These are phyloP conservation scores for Corythaeola cristata DNA, from an alignment of 2,113 vertebrate genomes.

Conservation along the genomic window DNA sequence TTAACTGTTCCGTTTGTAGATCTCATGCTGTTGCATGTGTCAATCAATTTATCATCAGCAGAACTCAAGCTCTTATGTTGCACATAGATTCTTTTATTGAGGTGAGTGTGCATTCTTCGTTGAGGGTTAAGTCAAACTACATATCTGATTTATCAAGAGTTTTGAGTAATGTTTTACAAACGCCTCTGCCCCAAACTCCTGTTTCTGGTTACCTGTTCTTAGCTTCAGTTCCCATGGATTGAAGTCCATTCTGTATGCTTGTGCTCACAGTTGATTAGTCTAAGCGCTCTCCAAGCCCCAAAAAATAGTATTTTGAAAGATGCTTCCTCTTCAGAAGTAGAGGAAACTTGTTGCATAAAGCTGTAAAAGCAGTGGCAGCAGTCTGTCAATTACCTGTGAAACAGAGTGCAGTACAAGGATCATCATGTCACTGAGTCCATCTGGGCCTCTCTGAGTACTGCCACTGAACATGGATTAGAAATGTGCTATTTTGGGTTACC, in stretches of 20 bases:
- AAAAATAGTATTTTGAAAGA: neutral
- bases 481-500: neutral
- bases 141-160: neutral
- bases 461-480: neutral
- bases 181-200: neutral
- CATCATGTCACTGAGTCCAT: neutral
- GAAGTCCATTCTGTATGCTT: neutral
- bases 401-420: neutral
- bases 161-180: neutral
- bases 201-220: neutral
- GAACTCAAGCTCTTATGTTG: slow-evolving; percentile 97
- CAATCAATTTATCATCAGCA: slow-evolving; percentile 98
- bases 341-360: neutral
- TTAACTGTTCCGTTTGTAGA: slow-evolving; percentile 70
- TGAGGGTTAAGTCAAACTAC: neutral
- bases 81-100: slow-evolving; percentile 98
- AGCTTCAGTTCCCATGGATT: neutral
- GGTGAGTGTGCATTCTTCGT: slow-evolving; percentile 70
- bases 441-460: neutral
- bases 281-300: neutral
- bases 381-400: neutral
- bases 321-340: neutral
- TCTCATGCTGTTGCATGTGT: slow-evolving; percentile 97
- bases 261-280: neutral
- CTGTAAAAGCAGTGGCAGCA: neutral